Evolutionary conservation across 2,797 vertebrate genomes (phyloP), one percentile per base, ranked within the genome.

Genomic region (Rachycentron canadum): DNA sequence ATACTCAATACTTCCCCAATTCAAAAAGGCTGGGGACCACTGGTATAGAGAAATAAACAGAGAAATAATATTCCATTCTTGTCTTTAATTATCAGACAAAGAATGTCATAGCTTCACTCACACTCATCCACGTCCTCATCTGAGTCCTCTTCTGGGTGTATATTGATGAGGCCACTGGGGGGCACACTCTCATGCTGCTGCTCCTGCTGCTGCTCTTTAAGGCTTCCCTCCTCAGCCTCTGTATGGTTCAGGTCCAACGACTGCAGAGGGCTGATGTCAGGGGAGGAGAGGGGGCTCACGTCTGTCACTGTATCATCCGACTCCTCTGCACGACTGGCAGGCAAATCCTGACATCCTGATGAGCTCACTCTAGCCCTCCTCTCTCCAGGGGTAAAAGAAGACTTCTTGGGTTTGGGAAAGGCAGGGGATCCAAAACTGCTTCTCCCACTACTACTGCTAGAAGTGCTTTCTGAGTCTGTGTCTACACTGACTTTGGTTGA

Each of bases 261-360:
- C 82, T 95, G 96, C 45, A 92, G 88, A 34, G 95, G 96, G 86
- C 96, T 97, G 73, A 92, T 93, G 70, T 96, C 96, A 41, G 97
- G 95, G 62, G 97, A 97, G 19, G 97, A 98, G 12, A 97, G 91
- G 60, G 96, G 96, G 53, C 96, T 98, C 56, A 97, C 97, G 0
- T 98, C 96, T 13, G 97, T 98, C 78, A 96, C 95, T 0, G 96
- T 96, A 67, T 96, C 96, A 76, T 97, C 96, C 1, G 96, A 97
- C 49, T 97, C 96, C 26, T 93, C 92, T 25, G 82, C 36, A 8
- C 69, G 30, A 23, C 74, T 67, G 62, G 82, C 82, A 34, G 84
- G 57, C 28, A 91, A 89, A 69, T 89, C 79, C 80, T 38, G 85
- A 23, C 66, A 64, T 17, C 78, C 71, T 76, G 56, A 66, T 36